These are phyloP conservation scores for Trachythela sp. DNA, from an alignment of 64 coral and sea anemone species.

Conservation along the genomic window DNA sequence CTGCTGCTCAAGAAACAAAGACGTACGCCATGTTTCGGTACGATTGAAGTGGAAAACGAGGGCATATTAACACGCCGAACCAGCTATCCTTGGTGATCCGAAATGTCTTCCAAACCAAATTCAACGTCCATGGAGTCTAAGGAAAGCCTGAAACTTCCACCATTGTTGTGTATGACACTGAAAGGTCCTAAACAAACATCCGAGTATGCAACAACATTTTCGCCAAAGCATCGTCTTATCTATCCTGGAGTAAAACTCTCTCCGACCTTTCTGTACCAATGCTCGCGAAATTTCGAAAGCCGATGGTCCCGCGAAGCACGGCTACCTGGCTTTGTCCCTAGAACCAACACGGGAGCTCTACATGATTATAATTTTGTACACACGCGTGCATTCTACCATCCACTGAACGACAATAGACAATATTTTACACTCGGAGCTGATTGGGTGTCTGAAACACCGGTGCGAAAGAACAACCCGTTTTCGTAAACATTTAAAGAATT, in stretches of 20 bases:
- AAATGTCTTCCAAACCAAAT: neutral
- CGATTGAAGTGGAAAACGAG: neutral
- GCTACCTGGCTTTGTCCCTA: constrained; percentile 64
- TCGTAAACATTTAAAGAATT: constrained; percentile 35
- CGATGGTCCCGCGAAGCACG: constrained; percentile 29
- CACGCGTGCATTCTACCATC: constrained; percentile 71
- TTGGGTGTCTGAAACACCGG: constrained; percentile 76
- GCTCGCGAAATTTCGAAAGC: constrained; percentile 49
- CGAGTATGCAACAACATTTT: constrained; percentile 65
- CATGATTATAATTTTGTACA: constrained; percentile 63
- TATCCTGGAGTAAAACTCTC: constrained; percentile 65
- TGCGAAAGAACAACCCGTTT: constrained; percentile 80
- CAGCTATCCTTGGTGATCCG: neutral
- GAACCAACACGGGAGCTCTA: constrained; percentile 38
- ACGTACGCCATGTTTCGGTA: too few species aligned
- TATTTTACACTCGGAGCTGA: constrained; percentile 85
- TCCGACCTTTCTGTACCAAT: constrained; percentile 74
- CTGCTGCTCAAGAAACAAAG: too few species aligned
- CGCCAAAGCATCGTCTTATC: constrained; percentile 64
- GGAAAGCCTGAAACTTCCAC: constrained; percentile 53
- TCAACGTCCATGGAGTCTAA: constrained; percentile 19
- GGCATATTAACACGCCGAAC: neutral
- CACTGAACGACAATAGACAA: constrained; percentile 16
- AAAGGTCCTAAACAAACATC: constrained; percentile 38
- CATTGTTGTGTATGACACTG: constrained; percentile 62